Base-by-base conservation (phyloP, 1,140 invertebrate genomes). In the Anastrepha obliqua region DNA sequence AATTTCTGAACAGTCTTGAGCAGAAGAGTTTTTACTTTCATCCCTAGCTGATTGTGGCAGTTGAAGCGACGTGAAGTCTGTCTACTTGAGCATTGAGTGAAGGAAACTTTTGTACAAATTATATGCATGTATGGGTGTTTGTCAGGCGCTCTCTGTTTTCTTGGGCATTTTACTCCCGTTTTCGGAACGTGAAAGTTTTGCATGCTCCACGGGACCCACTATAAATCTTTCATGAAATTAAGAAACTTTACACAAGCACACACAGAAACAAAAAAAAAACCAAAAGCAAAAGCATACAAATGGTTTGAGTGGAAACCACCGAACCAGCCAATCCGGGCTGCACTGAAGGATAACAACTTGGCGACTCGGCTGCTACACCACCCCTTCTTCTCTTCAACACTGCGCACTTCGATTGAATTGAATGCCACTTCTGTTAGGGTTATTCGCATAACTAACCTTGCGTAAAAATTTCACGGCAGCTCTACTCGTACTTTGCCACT, bases 211-310 rank as follows among this genome's bases (percentile, higher is more conserved):
- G 74, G 74, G 47, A 81, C 47, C 29, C n/a, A 51, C 44, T 55
- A 81, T 81, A 81, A 81, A 81, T 81, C 47, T 81, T 47, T 81
- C 74, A 81, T 81, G 74, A 81, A 81, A 81, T 81, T 47, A 29
- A 55, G 17, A 81, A 81, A 81, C 74, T 81, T 81, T 29, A 81
- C 74, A 55, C 44, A 51, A 81, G 42, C 17, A 42, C 51, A 11
- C 11, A 29, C 7, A 81, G 15, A 81, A 67, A 39, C 42, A 20
- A 7, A 65, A 44, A 47, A 74, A 11, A 2, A 74, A 47, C 15
- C 17, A 13, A n/a, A 67, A 29, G 64, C 13, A 81, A 55, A 81
- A 58, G n/a, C 20, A 55, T n/a, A 81, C 47, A 81, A 55, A 15
- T 47, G 17, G 2, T 13, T 62, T 62, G 15, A 74, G 70, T 17